These are phyloP conservation scores for Coendou prehensilis DNA, from an alignment of 2,797 vertebrate species.

Conservation along the genomic window DNA sequence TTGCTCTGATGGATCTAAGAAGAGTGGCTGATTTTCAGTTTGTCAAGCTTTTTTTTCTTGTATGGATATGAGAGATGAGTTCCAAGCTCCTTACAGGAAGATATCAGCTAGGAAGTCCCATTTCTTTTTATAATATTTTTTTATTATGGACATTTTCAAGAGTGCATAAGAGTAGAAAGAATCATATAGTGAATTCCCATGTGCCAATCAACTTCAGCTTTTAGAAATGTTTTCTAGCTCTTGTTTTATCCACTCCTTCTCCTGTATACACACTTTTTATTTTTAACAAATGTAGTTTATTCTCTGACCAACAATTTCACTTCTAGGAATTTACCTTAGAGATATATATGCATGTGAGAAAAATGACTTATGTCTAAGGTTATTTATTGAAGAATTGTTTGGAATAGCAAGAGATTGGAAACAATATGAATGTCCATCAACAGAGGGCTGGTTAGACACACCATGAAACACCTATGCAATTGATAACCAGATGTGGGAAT, in stretches of 20 bases:
- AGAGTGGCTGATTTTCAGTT: neutral
- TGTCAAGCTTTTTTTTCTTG: neutral
- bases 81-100: neutral
- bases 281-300: conserved; percentile 62
- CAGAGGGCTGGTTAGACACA: neutral
- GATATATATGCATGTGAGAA: neutral
- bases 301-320: conserved; percentile 19
- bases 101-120: no score
- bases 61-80: neutral
- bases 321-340: conserved; percentile 60
- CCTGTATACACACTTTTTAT: neutral
- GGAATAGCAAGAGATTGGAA: conserved; percentile 17
- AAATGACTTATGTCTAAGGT: conserved; percentile 14
- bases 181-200: neutral
- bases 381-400: conserved; percentile 43
- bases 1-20: neutral
- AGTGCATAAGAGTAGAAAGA: neutral
- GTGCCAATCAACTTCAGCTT: neutral
- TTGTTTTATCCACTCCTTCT: neutral
- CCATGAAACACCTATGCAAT: neutral
- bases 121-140: neutral
- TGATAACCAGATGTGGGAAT: neutral
- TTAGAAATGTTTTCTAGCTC: neutral
- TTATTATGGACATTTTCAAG: neutral
- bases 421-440: neutral